These are phyloP conservation scores for Falco biarmicus DNA, from an alignment of 2,797 vertebrate genomes.

Conservation along the genomic window DNA sequence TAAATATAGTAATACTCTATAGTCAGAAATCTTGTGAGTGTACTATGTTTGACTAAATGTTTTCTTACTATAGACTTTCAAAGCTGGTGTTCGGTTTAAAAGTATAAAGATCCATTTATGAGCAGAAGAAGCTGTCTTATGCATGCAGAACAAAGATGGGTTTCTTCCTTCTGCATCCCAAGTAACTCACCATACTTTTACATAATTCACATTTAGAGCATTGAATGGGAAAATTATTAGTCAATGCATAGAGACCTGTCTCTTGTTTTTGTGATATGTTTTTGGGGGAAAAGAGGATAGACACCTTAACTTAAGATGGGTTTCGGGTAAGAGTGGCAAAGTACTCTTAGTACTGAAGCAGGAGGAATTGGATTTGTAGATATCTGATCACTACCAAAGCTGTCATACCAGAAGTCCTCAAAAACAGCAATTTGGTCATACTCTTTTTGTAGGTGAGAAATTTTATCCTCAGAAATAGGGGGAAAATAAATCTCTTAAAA, in stretches of 20 bases:
- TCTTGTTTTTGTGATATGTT: neutral
- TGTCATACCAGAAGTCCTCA: neutral
- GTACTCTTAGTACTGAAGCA: neutral
- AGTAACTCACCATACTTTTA: neutral
- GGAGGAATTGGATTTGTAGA: neutral
- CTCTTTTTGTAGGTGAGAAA: neutral
- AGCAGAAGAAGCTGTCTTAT: neutral
- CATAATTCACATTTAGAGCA: neutral
- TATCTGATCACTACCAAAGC: neutral
- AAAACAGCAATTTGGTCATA: neutral
- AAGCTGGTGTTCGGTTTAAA: neutral
- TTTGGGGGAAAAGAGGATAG: neutral
- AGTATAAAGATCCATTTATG: neutral
- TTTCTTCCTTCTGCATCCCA: neutral
- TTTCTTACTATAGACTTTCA: neutral
- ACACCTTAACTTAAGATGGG: neutral
- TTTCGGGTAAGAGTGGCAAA: neutral
- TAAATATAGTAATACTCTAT: neutral
- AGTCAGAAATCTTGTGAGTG: neutral
- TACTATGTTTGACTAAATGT: neutral
- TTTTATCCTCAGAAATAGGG: neutral
- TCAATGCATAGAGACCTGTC: neutral
- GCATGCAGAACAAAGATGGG: neutral
- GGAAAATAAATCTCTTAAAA: neutral
- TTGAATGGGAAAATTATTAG: neutral